phyloP scores from a whole-genome alignment of 2,888 invertebrate genomes.

The Frankliniella intonsa region DNA sequence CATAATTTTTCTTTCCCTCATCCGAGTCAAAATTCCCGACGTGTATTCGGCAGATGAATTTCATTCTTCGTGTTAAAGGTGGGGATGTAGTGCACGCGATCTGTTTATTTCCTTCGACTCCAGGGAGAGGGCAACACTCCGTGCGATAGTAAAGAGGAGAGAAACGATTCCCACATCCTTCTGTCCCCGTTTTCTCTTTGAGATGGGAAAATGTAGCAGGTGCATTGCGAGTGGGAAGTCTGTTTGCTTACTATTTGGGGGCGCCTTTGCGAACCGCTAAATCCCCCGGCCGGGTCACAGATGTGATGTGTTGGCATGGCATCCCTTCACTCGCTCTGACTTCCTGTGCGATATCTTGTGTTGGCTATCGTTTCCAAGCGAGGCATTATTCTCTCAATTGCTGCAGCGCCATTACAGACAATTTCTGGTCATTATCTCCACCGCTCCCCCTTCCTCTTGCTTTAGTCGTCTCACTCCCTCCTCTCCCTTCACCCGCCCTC shows the following conservation, averaged over 20 bases:
- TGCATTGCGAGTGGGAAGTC: not conserved
- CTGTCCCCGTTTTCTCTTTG: not conserved
- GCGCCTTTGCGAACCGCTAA: not conserved
- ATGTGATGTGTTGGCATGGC: not conserved
- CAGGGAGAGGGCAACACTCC: not conserved
- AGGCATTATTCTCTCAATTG: slow-evolving; percentile 22
- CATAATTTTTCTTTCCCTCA: not conserved
- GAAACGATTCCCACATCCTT: not conserved
- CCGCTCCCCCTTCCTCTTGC: not conserved
- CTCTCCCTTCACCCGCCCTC: not conserved
- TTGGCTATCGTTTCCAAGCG: slow-evolving; percentile 22
- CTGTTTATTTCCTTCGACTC: too few species aligned
- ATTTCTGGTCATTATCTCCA: slow-evolving; percentile 25
- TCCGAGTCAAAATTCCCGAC: too few species aligned
- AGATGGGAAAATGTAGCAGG: slow-evolving; percentile 3
- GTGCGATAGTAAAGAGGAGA: not conserved
- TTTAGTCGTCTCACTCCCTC: not conserved
- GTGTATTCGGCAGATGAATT: not conserved
- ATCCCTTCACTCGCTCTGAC: not conserved
- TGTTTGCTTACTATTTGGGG: not conserved
- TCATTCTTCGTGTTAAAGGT: not conserved
- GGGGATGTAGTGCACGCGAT: not conserved
- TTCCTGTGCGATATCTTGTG: slow-evolving; percentile 26
- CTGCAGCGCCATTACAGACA: slow-evolving; percentile 24
- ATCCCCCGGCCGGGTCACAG: too few species aligned